Evolutionary conservation across 2,888 invertebrate species (phyloP).

Genomic region (Andrena fulva): DNA sequence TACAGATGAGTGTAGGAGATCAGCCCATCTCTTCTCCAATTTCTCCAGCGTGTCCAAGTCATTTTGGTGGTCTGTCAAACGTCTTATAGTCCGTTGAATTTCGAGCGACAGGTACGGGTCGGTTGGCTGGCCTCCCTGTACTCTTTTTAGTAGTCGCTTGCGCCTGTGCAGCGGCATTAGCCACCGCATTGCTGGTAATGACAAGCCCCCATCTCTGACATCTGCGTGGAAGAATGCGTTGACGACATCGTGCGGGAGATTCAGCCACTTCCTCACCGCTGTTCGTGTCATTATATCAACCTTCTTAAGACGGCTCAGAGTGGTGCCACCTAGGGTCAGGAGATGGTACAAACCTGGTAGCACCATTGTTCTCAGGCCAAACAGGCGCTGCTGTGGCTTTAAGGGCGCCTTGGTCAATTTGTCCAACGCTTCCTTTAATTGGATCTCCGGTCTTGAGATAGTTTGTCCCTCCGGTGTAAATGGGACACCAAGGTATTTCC

Average conservation of each 20-base stretch:
- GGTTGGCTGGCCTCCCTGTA: neutral
- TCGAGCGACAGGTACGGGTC: neutral
- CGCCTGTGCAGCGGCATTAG: constrained; percentile 7
- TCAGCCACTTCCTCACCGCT: constrained; percentile 73
- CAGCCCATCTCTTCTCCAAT: neutral
- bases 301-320: constrained; percentile 69
- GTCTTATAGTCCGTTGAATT: neutral
- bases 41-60: neutral
- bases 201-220: constrained; percentile 70
- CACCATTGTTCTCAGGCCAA: constrained; percentile 28
- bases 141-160: neutral
- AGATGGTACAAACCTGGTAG: constrained; percentile 75
- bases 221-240: constrained; percentile 77
- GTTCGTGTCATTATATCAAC: constrained; percentile 77
- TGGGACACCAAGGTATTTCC: constrained; percentile 49
- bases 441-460: neutral
- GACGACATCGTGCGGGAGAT: constrained; percentile 77
- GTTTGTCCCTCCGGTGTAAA: constrained; percentile 37
- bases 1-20: neutral
- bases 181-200: constrained; percentile 43
- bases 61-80: neutral
- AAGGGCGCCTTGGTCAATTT: constrained; percentile 37
- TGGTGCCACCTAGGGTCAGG: constrained; percentile 77
- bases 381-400: constrained; percentile 54
- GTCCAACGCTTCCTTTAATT: neutral